Conservation (phyloP, 2,888 invertebrate genomes). For the Orthonevra nobilis region DNA sequence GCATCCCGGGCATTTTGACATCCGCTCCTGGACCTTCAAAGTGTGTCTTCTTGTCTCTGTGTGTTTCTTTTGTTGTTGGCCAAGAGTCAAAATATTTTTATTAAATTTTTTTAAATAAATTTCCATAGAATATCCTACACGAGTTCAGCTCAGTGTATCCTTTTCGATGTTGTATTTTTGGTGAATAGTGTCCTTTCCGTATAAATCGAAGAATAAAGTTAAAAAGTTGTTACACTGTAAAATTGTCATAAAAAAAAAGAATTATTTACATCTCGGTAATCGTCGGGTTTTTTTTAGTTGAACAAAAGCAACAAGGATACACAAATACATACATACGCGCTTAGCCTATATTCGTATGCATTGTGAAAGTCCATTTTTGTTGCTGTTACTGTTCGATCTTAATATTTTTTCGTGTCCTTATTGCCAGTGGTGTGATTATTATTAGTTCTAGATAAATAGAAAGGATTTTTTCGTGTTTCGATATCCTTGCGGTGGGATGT, state of each 20-base stretch:
- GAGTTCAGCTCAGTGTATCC: too few relatives aligned
- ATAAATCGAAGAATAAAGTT: neutral
- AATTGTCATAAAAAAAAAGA: neutral
- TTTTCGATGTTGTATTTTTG: neutral
- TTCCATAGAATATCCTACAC: too few relatives aligned
- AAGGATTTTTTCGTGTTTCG: too few relatives aligned
- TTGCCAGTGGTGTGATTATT: slow-evolving; percentile 39
- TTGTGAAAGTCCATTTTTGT: slow-evolving; percentile 5
- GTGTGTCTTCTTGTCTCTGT: slow-evolving; percentile 30
- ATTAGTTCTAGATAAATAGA: slow-evolving; percentile 43
- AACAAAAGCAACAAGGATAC: slow-evolving; percentile 51
- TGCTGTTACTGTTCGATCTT: too few relatives aligned
- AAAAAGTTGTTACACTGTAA: too few relatives aligned
- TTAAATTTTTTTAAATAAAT: neutral
- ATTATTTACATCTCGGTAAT: neutral
- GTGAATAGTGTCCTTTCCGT: neutral
- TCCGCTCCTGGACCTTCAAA: slow-evolving; percentile 56
- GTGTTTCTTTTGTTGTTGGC: slow-evolving; percentile 40
- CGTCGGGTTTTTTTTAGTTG: too few relatives aligned
- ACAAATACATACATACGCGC: slow-evolving; percentile 9
- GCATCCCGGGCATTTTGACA: slow-evolving; percentile 75
- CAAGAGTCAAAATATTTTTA: neutral
- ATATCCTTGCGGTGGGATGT: slow-evolving; percentile 26
- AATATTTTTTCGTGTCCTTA: neutral
- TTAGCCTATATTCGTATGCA: too few relatives aligned